A percentile compares a stretch with the other conserved stretches of the same genome.
These are phyloP conservation scores for Choristoneura rosaceana DNA, from an alignment of 2,888 invertebrate genomes.

Conservation along the genomic window DNA sequence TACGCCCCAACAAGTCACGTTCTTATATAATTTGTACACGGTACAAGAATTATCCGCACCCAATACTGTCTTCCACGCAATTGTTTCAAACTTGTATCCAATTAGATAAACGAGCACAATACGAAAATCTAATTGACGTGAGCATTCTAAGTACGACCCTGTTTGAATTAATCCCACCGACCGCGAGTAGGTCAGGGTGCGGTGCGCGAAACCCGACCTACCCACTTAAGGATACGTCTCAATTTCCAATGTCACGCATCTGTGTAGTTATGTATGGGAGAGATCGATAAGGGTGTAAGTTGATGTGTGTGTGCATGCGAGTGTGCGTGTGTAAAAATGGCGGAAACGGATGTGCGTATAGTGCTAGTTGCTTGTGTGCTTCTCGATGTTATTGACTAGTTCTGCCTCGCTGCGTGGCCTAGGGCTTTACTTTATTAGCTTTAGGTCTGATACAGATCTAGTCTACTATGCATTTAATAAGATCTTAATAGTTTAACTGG, in stretches of 20 bases:
- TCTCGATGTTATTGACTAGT: slow-evolving; percentile 23
- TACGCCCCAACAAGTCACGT: too few relatives aligned
- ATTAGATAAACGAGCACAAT: slow-evolving; percentile 39
- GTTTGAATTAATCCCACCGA: slow-evolving; percentile 70
- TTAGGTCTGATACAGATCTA: background rate
- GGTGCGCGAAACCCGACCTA: slow-evolving; percentile 59
- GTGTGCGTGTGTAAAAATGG: slow-evolving; percentile 18
- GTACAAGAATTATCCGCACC: background rate
- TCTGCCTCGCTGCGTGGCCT: background rate
- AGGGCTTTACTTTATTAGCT: slow-evolving; percentile 3
- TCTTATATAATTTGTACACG: too few relatives aligned
- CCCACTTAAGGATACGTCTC: slow-evolving; percentile 54
- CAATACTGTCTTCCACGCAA: slow-evolving; percentile 19
- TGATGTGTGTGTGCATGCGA: background rate
- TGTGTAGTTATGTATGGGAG: slow-evolving; percentile 50
- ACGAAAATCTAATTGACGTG: slow-evolving; percentile 41
- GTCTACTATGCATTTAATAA: too few relatives aligned
- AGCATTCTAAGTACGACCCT: slow-evolving; percentile 58
- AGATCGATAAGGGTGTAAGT: slow-evolving; percentile 60
- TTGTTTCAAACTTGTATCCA: slow-evolving; percentile 31
- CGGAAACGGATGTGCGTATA: slow-evolving; percentile 41
- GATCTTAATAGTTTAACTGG: too few relatives aligned
- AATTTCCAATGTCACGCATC: slow-evolving; percentile 53
- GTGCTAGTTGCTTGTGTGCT: slow-evolving; percentile 24
- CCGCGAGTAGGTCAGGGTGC: slow-evolving; percentile 68